Percentiles rank a stretch among this genome's conserved stretches.
Conservation (phyloP, 2,888 invertebrate genomes). For the Cheilosia soror region DNA sequence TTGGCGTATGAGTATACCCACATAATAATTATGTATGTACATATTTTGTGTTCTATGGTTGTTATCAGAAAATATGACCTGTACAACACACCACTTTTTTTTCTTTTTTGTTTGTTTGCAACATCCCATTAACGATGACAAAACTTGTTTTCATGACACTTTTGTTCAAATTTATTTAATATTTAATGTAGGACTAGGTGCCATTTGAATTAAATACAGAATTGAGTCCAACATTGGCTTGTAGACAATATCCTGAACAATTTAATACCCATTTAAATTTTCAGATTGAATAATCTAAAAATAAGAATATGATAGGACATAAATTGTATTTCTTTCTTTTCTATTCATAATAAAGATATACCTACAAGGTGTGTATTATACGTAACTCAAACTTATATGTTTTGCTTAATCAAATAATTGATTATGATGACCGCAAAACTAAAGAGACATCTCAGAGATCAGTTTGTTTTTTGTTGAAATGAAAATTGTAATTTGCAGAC, state of each 20-base stretch:
- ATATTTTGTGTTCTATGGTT: neutral
- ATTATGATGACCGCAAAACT: slow-evolving; percentile 17
- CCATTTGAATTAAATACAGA: no score
- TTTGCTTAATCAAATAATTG: slow-evolving; percentile 26
- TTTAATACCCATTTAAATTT: no score
- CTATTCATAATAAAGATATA: neutral
- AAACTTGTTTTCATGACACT: neutral
- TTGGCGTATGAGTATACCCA: no score
- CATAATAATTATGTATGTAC: no score
- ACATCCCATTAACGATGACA: slow-evolving; percentile 53
- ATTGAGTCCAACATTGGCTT: no score
- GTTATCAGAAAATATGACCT: slow-evolving; percentile 41
- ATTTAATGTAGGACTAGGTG: no score
- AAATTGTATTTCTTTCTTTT: neutral
- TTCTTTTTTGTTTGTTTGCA: slow-evolving; percentile 37
- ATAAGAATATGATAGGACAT: neutral
- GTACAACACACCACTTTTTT: slow-evolving; percentile 33
- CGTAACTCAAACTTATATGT: neutral
- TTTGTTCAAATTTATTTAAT: neutral
- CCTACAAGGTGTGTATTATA: neutral
- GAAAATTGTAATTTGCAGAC: slow-evolving; percentile 55
- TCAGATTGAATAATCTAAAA: neutral
- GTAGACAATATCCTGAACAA: no score
- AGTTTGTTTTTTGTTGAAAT: slow-evolving; percentile 38
- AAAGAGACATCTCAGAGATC: slow-evolving; percentile 25